Conservation (phyloP, 2,113 vertebrate genomes). For the Uropsilus gracilis region DNA sequence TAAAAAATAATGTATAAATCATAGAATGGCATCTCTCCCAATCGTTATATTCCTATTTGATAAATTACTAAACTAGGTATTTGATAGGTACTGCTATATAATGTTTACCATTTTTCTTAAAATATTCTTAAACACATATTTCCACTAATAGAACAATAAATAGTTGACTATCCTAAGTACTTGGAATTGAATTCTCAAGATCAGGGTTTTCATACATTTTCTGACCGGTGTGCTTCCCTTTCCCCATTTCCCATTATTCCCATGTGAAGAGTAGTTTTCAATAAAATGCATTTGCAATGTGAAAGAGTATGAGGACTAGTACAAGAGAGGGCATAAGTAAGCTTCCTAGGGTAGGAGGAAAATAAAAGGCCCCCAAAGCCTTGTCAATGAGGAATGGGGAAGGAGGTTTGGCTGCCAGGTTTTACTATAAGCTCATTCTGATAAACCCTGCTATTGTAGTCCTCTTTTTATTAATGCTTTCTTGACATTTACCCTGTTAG, state of each 20-base stretch:
- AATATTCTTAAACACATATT: background rate
- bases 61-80: background rate
- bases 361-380: constrained; percentile 60
- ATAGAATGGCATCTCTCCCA: background rate
- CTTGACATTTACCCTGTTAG: constrained; percentile 82
- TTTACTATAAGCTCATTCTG: constrained; percentile 62
- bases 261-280: background rate
- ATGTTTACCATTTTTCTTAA: background rate
- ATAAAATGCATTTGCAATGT: background rate
- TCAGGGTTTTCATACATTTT: constrained; percentile 78
- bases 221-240: constrained; percentile 78
- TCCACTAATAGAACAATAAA: background rate
- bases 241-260: constrained; percentile 82
- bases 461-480: constrained; percentile 81
- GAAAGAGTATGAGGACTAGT: background rate
- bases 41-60: background rate
- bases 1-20: background rate
- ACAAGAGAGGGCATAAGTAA: background rate
- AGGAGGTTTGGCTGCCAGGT: constrained; percentile 79
- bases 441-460: constrained; percentile 75
- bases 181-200: constrained; percentile 84
- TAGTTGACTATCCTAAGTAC: constrained; percentile 72
- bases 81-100: background rate
- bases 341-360: constrained; percentile 21
- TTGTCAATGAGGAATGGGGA: constrained; percentile 80